Conservation (phyloP, 2,888 invertebrate species). For the Peribatodes rhomboidaria region DNA sequence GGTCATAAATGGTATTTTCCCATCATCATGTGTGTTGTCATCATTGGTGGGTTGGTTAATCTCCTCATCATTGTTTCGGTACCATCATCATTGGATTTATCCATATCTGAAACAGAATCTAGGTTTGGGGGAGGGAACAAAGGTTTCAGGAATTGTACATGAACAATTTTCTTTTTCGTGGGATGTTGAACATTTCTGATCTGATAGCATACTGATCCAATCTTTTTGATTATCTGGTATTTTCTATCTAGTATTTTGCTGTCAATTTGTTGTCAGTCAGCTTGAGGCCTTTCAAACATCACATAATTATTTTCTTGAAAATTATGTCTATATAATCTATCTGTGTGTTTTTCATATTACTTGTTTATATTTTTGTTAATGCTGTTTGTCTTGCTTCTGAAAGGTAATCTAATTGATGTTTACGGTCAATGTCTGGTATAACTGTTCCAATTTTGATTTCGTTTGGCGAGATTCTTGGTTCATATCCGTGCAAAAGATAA, state of each 20-base stretch:
- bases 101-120: constrained; percentile 10
- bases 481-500: constrained; percentile 15
- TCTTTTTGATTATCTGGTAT: constrained; percentile 4
- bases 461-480: constrained; percentile 21
- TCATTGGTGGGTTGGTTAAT: neutral
- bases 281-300: constrained; percentile 26
- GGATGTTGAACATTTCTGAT: constrained; percentile 7
- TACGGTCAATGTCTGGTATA: neutral
- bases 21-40: neutral
- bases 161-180: constrained; percentile 10
- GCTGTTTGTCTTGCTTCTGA: constrained; percentile 8
- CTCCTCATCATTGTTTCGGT: neutral
- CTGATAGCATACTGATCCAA: constrained; percentile 6
- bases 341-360: constrained; percentile 4
- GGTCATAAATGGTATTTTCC: neutral
- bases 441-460: constrained; percentile 5
- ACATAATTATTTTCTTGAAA: constrained; percentile 25
- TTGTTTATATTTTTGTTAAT: neutral
- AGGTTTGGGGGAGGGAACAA: constrained; percentile 4
- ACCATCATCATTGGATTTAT: neutral
- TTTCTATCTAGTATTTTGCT: constrained; percentile 23
- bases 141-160: constrained; percentile 12
- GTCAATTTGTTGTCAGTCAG: too few species aligned
- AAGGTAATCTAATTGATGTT: constrained; percentile 7
- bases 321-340: constrained; percentile 24